Evolutionary conservation across 2,113 vertebrate genomes (phyloP), one percentile per base, ranked within the genome.

Genomic region (Apaloderma vittatum): DNA sequence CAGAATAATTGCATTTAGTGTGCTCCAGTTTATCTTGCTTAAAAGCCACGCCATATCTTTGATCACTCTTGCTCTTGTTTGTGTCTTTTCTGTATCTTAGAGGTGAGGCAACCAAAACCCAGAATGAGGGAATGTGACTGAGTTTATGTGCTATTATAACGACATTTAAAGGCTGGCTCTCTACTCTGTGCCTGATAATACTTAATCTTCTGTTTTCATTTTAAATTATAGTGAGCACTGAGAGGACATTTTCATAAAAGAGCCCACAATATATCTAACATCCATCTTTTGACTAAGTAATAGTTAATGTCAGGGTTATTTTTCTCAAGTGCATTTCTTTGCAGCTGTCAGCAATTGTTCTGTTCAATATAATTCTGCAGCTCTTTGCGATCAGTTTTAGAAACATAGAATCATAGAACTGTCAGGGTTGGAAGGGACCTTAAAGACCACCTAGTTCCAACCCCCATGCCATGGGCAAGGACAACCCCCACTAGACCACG

Each of bases 211-310:
- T 36, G 9, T 18, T 92, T 93, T 85, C 19, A n/a, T 59, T 94
- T 80, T 66, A 46, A 93, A 61, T 93, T 68, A 66, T 49, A 74
- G 57, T 37, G 27, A 90, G 20, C 32, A 80, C 1, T 66, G 27
- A 76, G 55, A 86, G 73, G 59, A 70, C 36, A 83, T 93, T 91
- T 93, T 81, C 37, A 63, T 76, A 51, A 70, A 92, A 79, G 15
- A 71, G 46, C 16, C 8, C 23, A 48, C 49, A 80, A 77, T 83
- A 86, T 89, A 87, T 61, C 37, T n/a, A 77, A 79, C n/a, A 85
- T 91, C 48, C 29, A 45, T 72, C 34, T 82, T 93, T 86, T 92
- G 54, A 75, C 46, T 62, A 62, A 68, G 14, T 63, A 79, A 61
- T 49, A 68, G 26, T 57, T 82, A 78, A 72, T 49, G 12, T 55